A percentile compares a stretch with the other conserved stretches of the same genome.
These are phyloP conservation scores for Syrmaticus mikado DNA, from an alignment of 2,113 vertebrate species.

Conservation along the genomic window DNA sequence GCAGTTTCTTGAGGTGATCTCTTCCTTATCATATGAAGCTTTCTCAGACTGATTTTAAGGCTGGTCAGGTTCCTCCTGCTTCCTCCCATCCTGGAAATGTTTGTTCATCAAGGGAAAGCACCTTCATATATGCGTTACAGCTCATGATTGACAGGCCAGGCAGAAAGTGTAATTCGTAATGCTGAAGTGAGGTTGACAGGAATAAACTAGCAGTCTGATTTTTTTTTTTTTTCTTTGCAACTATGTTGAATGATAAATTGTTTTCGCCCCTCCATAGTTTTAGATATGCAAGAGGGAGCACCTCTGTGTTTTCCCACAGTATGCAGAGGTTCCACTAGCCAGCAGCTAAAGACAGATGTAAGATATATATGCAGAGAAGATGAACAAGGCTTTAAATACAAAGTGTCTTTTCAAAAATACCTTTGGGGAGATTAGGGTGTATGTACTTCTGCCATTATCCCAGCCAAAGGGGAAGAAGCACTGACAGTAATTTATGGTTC, in stretches of 20 bases:
- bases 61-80: background rate
- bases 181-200: conserved; percentile 33
- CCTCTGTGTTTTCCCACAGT: background rate
- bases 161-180: conserved; percentile 50
- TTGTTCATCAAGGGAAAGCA: conserved; percentile 27
- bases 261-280: background rate
- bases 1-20: background rate
- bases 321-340: background rate
- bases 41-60: background rate
- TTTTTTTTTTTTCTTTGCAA: conserved; percentile 29
- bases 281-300: background rate
- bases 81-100: conserved; percentile 7
- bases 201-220: conserved; percentile 33
- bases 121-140: background rate
- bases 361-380: background rate
- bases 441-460: background rate
- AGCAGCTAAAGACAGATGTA: background rate
- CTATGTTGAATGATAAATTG: conserved; percentile 33
- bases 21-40: background rate
- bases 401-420: background rate
- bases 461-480: background rate
- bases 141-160: background rate
- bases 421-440: background rate
- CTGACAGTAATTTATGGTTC: background rate
- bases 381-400: background rate